Percentiles rank a stretch among this genome's conserved stretches.
Conservation (phyloP, 2,888 invertebrate genomes). For the Clitarchus hookeri region DNA sequence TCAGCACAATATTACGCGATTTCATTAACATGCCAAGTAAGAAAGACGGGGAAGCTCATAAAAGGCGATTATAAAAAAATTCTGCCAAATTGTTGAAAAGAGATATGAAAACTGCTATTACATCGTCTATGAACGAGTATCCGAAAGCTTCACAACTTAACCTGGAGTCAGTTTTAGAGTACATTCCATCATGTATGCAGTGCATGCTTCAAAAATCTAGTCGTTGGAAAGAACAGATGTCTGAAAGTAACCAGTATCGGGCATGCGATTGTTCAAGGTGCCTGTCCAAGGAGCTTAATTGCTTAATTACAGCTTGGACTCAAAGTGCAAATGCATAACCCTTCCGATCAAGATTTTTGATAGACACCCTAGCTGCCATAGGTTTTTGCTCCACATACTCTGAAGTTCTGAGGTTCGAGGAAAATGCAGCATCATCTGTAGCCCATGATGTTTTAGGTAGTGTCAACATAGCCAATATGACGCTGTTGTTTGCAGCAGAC, state of each 20-base stretch:
- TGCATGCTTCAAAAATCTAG: not conserved
- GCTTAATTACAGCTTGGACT: not conserved
- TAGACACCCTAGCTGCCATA: not conserved
- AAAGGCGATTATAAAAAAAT: slow-evolving; percentile 2
- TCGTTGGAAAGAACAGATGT: not conserved
- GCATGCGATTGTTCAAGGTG: too few species aligned
- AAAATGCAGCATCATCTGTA: not conserved
- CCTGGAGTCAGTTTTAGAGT: not conserved
- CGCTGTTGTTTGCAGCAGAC: slow-evolving; percentile 11
- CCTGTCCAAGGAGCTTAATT: not conserved
- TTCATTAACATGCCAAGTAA: not conserved
- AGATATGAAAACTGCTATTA: not conserved
- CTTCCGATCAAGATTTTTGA: slow-evolving; percentile 18
- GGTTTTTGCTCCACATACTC: slow-evolving; percentile 4
- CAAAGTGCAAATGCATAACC: not conserved
- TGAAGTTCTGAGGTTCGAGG: not conserved
- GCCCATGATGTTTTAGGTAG: not conserved
- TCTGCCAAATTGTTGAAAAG: not conserved
- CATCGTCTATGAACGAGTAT: not conserved
- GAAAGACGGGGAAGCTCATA: not conserved
- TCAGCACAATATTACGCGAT: not conserved
- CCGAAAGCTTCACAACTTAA: slow-evolving; percentile 1
- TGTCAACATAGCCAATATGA: not conserved
- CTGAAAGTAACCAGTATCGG: not conserved
- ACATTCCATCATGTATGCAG: not conserved